phyloP scores from a whole-genome alignment of 2,888 invertebrate genomes.

The Hyposoter didymator region DNA sequence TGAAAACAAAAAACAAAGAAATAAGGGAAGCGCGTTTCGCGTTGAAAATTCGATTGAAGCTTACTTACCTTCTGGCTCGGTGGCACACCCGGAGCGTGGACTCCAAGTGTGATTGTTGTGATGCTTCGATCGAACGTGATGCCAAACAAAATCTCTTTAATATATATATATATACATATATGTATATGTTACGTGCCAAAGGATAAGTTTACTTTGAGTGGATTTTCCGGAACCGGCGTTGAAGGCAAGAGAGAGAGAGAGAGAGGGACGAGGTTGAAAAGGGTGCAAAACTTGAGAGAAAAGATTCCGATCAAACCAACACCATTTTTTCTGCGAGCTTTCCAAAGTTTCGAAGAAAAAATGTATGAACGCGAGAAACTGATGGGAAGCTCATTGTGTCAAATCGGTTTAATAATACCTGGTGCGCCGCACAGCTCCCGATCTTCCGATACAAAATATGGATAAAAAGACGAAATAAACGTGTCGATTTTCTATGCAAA shows the following conservation, averaged over 20 bases:
- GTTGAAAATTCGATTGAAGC: conserved; percentile 74
- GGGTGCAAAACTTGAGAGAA: neutral
- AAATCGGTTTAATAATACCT: conserved; percentile 49
- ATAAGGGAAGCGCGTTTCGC: conserved; percentile 44
- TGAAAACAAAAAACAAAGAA: conserved; percentile 34
- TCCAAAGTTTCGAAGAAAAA: conserved; percentile 25
- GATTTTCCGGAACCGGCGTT: conserved; percentile 72
- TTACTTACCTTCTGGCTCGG: conserved; percentile 73
- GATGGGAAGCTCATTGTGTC: conserved; percentile 41
- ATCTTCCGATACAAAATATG: conserved; percentile 8
- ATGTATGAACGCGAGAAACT: neutral
- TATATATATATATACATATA: neutral
- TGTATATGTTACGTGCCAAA: conserved; percentile 78
- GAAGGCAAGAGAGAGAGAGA: neutral
- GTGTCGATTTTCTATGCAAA: conserved; percentile 1
- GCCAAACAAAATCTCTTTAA: conserved; percentile 68
- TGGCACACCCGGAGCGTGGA: conserved; percentile 58
- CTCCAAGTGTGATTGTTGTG: conserved; percentile 61
- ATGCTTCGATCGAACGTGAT: conserved; percentile 64
- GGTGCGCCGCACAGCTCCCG: conserved; percentile 44
- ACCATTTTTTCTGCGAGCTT: conserved; percentile 56
- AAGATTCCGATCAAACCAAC: conserved; percentile 3
- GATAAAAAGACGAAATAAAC: neutral
- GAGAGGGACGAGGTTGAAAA: neutral
- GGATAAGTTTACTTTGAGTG: conserved; percentile 79